Evolutionary conservation across 2,797 vertebrate genomes (phyloP).

Genomic region (Lophura swinhoii): DNA sequence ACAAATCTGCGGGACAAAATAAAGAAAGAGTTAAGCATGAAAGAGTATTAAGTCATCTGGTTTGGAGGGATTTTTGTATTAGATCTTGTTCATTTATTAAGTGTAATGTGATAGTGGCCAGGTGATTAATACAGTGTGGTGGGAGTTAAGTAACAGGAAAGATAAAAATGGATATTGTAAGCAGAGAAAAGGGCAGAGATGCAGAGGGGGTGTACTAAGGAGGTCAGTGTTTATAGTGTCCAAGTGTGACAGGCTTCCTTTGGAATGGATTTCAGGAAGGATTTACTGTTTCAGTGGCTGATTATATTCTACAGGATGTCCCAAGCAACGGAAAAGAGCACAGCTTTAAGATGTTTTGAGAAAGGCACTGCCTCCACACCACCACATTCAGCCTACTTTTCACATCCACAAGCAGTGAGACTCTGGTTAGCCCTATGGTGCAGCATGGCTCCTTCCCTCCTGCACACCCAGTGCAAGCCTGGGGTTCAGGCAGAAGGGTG

Average conservation of each 20-base stretch:
- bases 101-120: slow-evolving; percentile 68
- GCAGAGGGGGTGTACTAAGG: background rate
- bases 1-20: slow-evolving; percentile 50
- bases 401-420: background rate
- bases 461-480: rapidly evolving
- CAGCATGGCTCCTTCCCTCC: background rate
- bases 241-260: slow-evolving; percentile 2
- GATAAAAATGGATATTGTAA: slow-evolving; percentile 56
- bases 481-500: background rate
- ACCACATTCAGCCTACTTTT: background rate
- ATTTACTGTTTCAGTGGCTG: background rate
- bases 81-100: slow-evolving; percentile 70
- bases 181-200: background rate
- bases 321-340: background rate
- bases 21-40: slow-evolving; percentile 32
- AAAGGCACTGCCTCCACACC: background rate
- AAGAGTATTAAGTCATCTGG: slow-evolving; percentile 70
- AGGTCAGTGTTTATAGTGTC: slow-evolving; percentile 22
- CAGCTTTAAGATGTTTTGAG: background rate
- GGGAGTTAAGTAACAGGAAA: slow-evolving; percentile 67
- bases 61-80: slow-evolving; percentile 68
- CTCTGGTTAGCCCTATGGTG: background rate
- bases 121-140: slow-evolving; percentile 67
- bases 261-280: slow-evolving; percentile 10
- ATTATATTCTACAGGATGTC: background rate